Evolutionary conservation across 1,140 invertebrate genomes (phyloP).

Genomic region (Metaphire vulgaris): DNA sequence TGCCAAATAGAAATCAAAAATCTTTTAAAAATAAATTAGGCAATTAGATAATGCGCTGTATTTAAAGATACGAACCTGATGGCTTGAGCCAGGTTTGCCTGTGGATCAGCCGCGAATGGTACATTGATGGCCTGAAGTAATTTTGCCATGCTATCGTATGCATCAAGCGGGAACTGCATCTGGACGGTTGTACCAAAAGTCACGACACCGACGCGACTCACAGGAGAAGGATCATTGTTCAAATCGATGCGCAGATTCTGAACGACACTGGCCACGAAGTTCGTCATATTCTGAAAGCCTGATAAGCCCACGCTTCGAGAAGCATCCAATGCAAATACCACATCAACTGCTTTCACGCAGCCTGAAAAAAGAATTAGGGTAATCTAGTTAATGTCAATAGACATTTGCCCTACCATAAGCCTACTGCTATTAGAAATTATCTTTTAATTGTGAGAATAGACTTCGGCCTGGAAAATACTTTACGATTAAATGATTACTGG

Average conservation of each 20-base stretch:
- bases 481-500: too few relatives aligned
- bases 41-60: too few relatives aligned
- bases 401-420: too few relatives aligned
- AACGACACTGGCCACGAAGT: constrained; percentile 11
- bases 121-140: constrained; percentile 13
- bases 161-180: constrained; percentile 6
- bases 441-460: too few relatives aligned
- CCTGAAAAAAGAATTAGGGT: neutral
- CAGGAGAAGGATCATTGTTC: neutral
- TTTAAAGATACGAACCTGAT: constrained; percentile 9
- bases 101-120: neutral
- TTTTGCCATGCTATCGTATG: neutral
- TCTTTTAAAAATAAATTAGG: too few relatives aligned
- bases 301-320: neutral
- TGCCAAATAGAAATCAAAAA: too few relatives aligned
- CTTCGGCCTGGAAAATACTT: too few relatives aligned
- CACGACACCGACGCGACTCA: neutral
- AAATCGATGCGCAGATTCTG: neutral
- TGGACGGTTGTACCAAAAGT: neutral
- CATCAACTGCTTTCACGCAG: constrained; percentile 10
- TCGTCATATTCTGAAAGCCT: constrained; percentile 1
- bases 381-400: too few relatives aligned
- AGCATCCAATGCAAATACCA: constrained; percentile 6
- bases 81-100: neutral
- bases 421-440: too few relatives aligned